These are phyloP conservation scores for Heliconius eleuchia DNA, from an alignment of 1,140 invertebrate species.

Conservation along the genomic window DNA sequence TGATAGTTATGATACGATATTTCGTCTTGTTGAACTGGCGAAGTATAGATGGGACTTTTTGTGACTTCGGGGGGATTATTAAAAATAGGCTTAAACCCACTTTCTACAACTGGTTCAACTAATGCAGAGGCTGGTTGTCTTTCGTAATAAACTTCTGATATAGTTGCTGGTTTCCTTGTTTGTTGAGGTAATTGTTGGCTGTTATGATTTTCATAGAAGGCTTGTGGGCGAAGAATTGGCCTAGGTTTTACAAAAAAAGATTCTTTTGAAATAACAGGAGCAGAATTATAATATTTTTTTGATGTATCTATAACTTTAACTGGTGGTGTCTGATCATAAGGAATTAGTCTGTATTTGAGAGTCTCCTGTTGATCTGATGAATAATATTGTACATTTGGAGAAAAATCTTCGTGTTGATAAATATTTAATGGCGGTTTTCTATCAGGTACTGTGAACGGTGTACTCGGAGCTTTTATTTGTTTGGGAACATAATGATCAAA, in stretches of 20 bases:
- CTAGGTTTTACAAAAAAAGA: slow-evolving; percentile 60
- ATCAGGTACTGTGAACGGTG: slow-evolving; percentile 44
- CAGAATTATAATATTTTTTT: slow-evolving; percentile 52
- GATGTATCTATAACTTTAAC: slow-evolving; percentile 51
- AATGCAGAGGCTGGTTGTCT: slow-evolving; percentile 48
- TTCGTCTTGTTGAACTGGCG: slow-evolving; percentile 29
- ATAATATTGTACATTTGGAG: slow-evolving; percentile 65
- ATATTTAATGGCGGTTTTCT: slow-evolving; percentile 64
- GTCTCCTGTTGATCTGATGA: slow-evolving; percentile 60
- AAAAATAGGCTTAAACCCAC: slow-evolving; percentile 75
- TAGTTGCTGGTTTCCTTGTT: slow-evolving; percentile 56
- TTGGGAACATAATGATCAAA: slow-evolving; percentile 54
- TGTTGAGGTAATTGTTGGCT: slow-evolving; percentile 44
- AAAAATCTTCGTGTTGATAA: slow-evolving; percentile 54
- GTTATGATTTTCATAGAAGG: slow-evolving; percentile 50
- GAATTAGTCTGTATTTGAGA: slow-evolving; percentile 75
- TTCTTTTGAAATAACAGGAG: slow-evolving; percentile 50
- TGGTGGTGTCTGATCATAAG: slow-evolving; percentile 78
- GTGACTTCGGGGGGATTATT: slow-evolving; percentile 46
- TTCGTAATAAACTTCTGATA: slow-evolving; percentile 70
- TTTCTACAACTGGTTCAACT: slow-evolving; percentile 61
- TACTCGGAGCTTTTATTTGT: slow-evolving; percentile 54
- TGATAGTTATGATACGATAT: slow-evolving; percentile 31
- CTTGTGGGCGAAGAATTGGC: slow-evolving; percentile 51
- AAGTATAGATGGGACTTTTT: slow-evolving; percentile 45